These are phyloP conservation scores for Larimichthys crocea DNA, from an alignment of 2,113 vertebrate species.

Conservation along the genomic window DNA sequence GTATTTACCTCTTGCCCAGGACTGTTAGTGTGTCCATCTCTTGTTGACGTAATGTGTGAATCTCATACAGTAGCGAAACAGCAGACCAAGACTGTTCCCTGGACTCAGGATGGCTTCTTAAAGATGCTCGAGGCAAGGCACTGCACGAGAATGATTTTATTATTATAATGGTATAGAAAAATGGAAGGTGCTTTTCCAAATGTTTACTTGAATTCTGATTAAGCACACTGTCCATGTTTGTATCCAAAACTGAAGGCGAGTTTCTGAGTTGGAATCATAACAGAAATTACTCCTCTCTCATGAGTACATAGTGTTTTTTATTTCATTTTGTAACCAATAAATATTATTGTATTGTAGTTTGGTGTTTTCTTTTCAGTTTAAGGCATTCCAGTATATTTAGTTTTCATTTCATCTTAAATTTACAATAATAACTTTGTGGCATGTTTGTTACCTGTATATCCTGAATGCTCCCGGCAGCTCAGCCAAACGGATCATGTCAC, in stretches of 20 bases:
- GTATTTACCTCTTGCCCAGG: slow-evolving; percentile 74
- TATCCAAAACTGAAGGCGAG: background rate
- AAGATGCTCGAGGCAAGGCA: slow-evolving; percentile 23
- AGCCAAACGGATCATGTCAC: slow-evolving; percentile 74
- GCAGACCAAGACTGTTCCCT: slow-evolving; percentile 76
- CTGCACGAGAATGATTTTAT: slow-evolving; percentile 43
- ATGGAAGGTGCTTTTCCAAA: background rate
- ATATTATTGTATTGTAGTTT: background rate
- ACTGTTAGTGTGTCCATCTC: slow-evolving; percentile 70
- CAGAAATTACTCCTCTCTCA: too few relatives aligned
- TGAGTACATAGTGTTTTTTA: too few relatives aligned
- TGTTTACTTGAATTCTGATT: background rate
- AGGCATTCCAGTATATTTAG: background rate
- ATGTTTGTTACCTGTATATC: slow-evolving; percentile 78
- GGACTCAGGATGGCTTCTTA: slow-evolving; percentile 36
- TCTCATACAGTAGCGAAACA: slow-evolving; percentile 68
- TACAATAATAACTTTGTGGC: background rate
- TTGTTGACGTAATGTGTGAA: slow-evolving; percentile 63
- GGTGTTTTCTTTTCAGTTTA: background rate
- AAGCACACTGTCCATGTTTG: background rate
- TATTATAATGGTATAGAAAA: background rate
- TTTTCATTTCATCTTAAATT: background rate
- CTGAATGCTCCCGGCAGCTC: slow-evolving; percentile 81
- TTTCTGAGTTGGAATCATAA: background rate
- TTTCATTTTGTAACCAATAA: background rate